Evolutionary conservation across 2,113 vertebrate genomes (phyloP).

Genomic region (Microcebus griseorufus): DNA sequence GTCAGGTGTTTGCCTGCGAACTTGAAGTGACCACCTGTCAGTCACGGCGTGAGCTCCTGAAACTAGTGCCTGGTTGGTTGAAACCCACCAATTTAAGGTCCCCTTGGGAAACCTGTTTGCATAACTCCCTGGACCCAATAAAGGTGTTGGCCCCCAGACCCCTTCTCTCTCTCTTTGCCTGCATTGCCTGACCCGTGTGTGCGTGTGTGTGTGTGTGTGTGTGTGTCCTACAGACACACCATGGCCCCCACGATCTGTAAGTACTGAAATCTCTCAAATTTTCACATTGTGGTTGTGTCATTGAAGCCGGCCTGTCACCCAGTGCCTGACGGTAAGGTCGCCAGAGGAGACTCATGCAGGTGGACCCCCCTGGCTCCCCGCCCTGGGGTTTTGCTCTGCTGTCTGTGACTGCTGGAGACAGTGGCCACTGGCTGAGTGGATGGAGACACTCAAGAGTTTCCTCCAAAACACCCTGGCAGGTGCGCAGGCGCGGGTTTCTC

Average conservation of each 20-base stretch:
- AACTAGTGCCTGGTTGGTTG: not conserved
- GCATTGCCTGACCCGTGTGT: not conserved
- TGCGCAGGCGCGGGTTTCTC: not conserved
- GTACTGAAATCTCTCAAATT: not conserved
- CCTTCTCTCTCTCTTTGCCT: not conserved
- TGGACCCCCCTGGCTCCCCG: too few species aligned
- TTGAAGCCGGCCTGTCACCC: not conserved
- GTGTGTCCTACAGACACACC: not conserved
- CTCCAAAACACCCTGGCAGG: not conserved
- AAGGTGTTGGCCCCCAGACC: not conserved
- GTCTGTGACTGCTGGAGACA: not conserved
- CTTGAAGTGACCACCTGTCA: not conserved
- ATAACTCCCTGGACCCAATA: not conserved
- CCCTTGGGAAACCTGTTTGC: not conserved
- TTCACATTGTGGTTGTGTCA: not conserved
- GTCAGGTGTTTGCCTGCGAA: not conserved
- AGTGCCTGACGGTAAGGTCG: not conserved
- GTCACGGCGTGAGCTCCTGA: not conserved
- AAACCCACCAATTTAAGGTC: not conserved
- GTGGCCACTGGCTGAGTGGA: not conserved
- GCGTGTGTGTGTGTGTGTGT: not conserved
- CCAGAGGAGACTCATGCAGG: not conserved
- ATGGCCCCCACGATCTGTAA: not conserved
- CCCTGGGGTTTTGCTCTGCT: not conserved
- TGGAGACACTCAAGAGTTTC: not conserved